These are phyloP conservation scores for Eupithecia tripunctaria DNA, from an alignment of 2,888 invertebrate species.

Conservation along the genomic window DNA sequence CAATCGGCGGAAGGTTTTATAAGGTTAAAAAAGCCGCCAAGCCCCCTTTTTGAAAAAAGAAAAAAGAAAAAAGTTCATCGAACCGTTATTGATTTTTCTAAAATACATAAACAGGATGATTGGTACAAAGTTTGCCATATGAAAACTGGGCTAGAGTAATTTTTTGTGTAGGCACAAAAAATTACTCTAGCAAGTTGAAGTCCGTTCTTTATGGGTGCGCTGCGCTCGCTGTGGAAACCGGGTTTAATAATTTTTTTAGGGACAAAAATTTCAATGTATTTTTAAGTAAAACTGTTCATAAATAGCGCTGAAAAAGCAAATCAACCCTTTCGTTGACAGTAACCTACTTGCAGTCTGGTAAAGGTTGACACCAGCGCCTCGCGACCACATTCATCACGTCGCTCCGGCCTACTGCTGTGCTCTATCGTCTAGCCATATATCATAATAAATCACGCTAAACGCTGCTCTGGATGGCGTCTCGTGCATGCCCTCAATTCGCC, in stretches of 20 bases:
- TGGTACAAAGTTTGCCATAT: too few species aligned
- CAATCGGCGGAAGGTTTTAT: too few species aligned
- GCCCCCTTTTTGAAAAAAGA: too few species aligned
- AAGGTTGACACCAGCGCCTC: neutral
- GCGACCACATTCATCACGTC: constrained; percentile 50
- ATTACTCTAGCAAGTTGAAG: too few species aligned
- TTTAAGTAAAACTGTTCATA: neutral
- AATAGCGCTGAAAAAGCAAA: neutral
- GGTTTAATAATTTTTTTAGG: neutral
- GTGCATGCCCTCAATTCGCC: constrained; percentile 58
- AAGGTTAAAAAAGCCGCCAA: too few species aligned
- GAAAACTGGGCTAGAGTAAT: too few species aligned
- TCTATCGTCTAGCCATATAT: constrained; percentile 66
- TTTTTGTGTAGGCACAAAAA: too few species aligned
- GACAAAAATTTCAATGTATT: neutral
- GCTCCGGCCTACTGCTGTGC: constrained; percentile 49
- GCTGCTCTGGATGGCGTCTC: constrained; percentile 58
- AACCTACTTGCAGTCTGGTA: neutral
- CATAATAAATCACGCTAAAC: constrained; percentile 73
- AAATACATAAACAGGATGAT: too few species aligned
- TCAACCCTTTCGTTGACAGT: neutral
- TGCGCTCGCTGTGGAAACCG: too few species aligned
- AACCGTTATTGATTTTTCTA: too few species aligned
- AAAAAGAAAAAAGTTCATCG: too few species aligned
- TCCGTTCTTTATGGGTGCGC: too few species aligned